Evolutionary conservation across 1,140 invertebrate species (phyloP).

Genomic region (Theocolax elegans): DNA sequence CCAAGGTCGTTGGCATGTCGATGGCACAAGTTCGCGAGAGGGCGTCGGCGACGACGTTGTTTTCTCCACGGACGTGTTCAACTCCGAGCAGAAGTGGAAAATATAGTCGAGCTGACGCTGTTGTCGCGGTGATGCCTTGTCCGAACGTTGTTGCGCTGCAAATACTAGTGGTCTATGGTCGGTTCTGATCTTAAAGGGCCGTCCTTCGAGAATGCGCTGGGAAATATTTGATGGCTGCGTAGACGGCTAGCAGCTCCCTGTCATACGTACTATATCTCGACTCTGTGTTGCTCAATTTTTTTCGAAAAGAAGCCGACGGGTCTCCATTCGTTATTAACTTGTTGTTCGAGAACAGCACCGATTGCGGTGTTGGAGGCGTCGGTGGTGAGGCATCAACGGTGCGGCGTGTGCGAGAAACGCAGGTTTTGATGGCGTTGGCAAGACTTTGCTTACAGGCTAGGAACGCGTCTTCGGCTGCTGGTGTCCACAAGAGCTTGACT

Average conservation of each 20-base stretch:
- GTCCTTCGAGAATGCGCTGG: constrained; percentile 47
- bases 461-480: constrained; percentile 43
- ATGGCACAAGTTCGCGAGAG: too few species aligned
- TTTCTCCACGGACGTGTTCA: constrained; percentile 1
- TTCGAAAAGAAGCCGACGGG: constrained; percentile 37
- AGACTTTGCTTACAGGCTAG: not conserved
- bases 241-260: too few species aligned
- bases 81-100: not conserved
- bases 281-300: constrained; percentile 35
- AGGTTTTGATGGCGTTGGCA: not conserved
- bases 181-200: too few species aligned
- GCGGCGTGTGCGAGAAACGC: not conserved
- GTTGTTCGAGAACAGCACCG: constrained; percentile 39
- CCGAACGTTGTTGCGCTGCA: too few species aligned
- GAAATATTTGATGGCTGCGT: constrained; percentile 52
- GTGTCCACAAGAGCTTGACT: constrained; percentile 34
- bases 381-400: too few species aligned
- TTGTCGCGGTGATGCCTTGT: too few species aligned
- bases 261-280: constrained; percentile 51
- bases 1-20: too few species aligned
- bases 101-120: not conserved
- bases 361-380: constrained; percentile 18
- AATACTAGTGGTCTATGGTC: constrained; percentile 62
- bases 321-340: constrained; percentile 3
- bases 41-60: constrained; percentile 20